phyloP scores from a whole-genome alignment of 2,113 vertebrate species.

The rabbit (Oryctolagus cuniculus) region DNA sequence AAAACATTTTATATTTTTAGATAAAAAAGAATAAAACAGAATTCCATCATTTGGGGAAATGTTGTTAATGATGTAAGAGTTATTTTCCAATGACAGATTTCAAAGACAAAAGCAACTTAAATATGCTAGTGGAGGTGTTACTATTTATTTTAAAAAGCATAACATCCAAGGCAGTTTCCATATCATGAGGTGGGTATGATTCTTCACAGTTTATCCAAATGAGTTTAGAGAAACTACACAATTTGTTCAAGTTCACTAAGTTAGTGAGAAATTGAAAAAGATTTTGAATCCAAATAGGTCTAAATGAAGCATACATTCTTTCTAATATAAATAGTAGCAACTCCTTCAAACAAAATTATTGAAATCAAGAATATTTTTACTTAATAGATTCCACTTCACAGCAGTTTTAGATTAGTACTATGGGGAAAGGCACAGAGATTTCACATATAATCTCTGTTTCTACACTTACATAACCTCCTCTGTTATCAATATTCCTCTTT shows the following conservation, averaged over 20 bases:
- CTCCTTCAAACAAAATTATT: background rate
- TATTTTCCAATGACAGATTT: background rate
- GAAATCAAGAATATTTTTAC: background rate
- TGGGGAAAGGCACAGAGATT: background rate
- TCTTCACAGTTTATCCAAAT: background rate
- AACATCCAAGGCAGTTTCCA: background rate
- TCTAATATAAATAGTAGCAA: background rate
- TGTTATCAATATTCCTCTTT: background rate
- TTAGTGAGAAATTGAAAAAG: background rate
- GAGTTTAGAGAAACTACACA: background rate
- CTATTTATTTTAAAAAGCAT: background rate
- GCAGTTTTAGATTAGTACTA: background rate
- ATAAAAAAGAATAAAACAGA: background rate
- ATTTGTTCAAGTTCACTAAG: background rate
- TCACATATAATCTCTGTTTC: background rate
- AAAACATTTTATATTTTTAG: background rate
- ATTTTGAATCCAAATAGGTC: background rate
- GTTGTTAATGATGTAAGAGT: background rate
- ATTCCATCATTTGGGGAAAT: background rate
- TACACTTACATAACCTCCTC: background rate
- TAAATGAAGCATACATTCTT: background rate
- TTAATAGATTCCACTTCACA: background rate
- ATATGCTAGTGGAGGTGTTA: background rate
- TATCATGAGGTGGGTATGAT: background rate
- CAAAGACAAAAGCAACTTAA: background rate